Conservation (phyloP, 2,113 vertebrate species). For the Acanthisitta chloris region DNA sequence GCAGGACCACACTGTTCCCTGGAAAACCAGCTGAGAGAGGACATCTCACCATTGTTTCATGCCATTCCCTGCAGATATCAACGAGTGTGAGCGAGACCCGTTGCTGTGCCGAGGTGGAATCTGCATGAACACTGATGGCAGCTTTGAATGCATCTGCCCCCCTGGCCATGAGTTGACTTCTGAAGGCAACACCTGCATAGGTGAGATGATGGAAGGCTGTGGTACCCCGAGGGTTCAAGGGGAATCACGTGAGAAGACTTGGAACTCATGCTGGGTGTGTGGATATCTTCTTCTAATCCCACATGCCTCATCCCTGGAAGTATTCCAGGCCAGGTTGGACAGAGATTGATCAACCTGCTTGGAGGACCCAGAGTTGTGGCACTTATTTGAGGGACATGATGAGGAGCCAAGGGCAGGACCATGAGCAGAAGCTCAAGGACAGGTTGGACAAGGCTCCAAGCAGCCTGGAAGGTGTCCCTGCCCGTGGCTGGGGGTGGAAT, state of each 20-base stretch:
- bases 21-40: neutral
- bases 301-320: accelerated
- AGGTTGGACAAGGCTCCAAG: no score
- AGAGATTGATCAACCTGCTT: no score
- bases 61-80: constrained; percentile 77
- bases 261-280: accelerated
- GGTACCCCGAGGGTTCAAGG: neutral
- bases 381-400: no score
- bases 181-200: constrained; percentile 84
- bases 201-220: constrained; percentile 49
- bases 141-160: constrained; percentile 89
- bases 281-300: neutral
- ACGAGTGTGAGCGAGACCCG: constrained; percentile 88
- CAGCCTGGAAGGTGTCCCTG: no score
- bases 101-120: constrained; percentile 87
- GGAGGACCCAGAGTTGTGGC: no score
- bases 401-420: no score
- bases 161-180: constrained; percentile 80
- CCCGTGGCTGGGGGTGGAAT: neutral
- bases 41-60: neutral
- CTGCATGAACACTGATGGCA: constrained; percentile 90
- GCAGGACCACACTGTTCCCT: neutral
- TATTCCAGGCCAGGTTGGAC: neutral
- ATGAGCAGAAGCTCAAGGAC: no score
- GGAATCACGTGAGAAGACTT: neutral